Base-by-base conservation (phyloP, 2,797 vertebrate genomes). In the Acanthornis magna region DNA sequence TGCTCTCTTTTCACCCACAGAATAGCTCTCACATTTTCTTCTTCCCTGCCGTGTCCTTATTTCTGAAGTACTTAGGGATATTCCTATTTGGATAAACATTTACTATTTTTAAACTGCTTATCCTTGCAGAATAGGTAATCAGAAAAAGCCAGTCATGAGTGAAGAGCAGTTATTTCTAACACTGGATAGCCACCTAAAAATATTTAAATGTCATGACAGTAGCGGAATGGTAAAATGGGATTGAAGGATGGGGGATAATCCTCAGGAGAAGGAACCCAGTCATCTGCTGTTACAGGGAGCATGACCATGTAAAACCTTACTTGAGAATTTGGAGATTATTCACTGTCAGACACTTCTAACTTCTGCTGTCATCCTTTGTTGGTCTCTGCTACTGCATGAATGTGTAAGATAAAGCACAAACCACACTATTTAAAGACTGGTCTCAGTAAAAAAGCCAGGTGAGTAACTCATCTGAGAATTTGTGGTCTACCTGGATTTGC, bases 1-100 rank as follows among this genome's bases (percentile, higher is more conserved):
- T 62, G 26, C 23, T 91, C 43, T 87, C 38, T 91, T 92, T 92
- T 94, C 81, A 93, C 74, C 18, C 63, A 79, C 36, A 86, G 80
- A 71, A n/a, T 29, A 78, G 8, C 13, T 88, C 38, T 67, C 22
- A 38, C 47, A 65, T 93, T 93, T 93, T 80, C 22, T 78, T 91
- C 34, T 84, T 86, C 55, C 12, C 17, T 66, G 29, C 20, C 2
- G 8, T 76, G 48, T 82, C 55, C 67, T 87, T 79, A 62, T 36
- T 91, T 92, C 23, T 63, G 53, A 83, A 18, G 17, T 55, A 7
- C 67, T 86, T 81, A 47, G 45, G n/a, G 30, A 55, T 79, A 70
- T 70, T 89, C 16, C 20, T 84, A 18, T 89, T 60, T 85, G 23
- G 55, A 57, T 67, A 91, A 95, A 50, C 48, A 83, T 42, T 60